Base-by-base conservation (phyloP, 1,140 invertebrate genomes). In the Tetramorium alpestre region DNA sequence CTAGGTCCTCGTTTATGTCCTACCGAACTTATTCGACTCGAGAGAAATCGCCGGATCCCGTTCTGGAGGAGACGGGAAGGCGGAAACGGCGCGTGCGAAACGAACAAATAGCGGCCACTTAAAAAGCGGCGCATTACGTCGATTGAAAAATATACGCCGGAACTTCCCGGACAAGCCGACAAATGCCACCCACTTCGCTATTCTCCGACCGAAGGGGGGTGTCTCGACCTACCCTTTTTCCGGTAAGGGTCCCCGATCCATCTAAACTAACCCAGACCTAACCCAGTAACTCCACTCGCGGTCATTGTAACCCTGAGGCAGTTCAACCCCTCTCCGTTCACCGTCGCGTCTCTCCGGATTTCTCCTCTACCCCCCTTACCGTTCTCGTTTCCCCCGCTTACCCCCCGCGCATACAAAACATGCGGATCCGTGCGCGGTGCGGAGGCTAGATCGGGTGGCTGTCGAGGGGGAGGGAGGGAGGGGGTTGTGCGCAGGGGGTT, bases 401-500 rank as follows among this genome's bases (percentile, higher is more conserved):
- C 28, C 18, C 58, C 44, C 70, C 38, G 28, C 47, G 62, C 86
- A 64, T 77, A 65, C 41, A 58, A 58, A 72, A 41, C 44, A 51
- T 22, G 49, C n/a, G 18, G 60, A 85, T 44, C 56, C 64, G 85
- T 16, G 51, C 54, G 77, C 69, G 49, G 28, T 33, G 44, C 47
- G 41, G 60, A 38, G 16, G 11, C 51, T 33, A 33, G 18, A n/a
- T 22, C n/a, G 65, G 44, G 41, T 65, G 60, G 18, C 11, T 33
- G 86, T 7, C 49, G 13, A 54, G 8, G 64, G 38, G 10, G 1
- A 18, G 62, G 11, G 65, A 13, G 7, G 18, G 3, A 3, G n/a
- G n/a, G 18, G 41, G 16, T 16, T 51, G 67, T 76, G 94, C 94
- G 94, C 94, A 95, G 94, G 93, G 93, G 94, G 92, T 94, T 92